Percentiles rank a stretch among this genome's conserved stretches.
Conservation (phyloP, 2,888 invertebrate genomes). For the Eupithecia inturbata region DNA sequence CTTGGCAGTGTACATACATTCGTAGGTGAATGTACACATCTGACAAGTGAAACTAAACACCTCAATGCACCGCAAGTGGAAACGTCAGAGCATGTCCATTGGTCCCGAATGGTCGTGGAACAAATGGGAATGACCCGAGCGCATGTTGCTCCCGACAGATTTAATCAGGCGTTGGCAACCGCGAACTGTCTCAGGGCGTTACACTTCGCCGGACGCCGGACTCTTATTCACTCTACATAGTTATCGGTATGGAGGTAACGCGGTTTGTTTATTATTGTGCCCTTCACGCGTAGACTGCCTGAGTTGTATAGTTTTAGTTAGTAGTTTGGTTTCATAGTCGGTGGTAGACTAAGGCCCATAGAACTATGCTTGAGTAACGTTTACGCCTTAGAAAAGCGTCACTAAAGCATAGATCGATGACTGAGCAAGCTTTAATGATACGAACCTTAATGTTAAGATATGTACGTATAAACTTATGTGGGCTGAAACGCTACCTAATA, state of each 20-base stretch:
- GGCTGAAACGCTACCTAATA: no score
- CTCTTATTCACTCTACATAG: slow-evolving; percentile 47
- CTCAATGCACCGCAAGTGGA: slow-evolving; percentile 9
- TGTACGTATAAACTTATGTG: no score
- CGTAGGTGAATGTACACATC: neutral
- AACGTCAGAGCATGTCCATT: slow-evolving; percentile 5
- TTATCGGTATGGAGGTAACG: slow-evolving; percentile 1
- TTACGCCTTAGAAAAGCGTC: no score
- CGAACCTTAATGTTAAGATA: no score
- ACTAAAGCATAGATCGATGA: no score
- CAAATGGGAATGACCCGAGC: slow-evolving; percentile 44
- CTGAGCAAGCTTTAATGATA: no score
- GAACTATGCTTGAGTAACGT: no score
- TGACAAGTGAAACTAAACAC: slow-evolving; percentile 9
- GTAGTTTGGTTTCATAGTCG: no score
- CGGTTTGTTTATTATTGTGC: neutral
- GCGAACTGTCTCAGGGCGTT: slow-evolving; percentile 64
- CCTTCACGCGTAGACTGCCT: neutral
- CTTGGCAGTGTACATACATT: neutral
- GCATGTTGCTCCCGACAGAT: slow-evolving; percentile 65
- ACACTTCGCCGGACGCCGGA: slow-evolving; percentile 55
- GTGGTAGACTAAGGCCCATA: no score
- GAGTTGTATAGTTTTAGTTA: no score
- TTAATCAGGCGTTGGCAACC: slow-evolving; percentile 67
- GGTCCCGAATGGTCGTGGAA: slow-evolving; percentile 7